A percentile compares a stretch with the other conserved stretches of the same genome.
phyloP scores from a whole-genome alignment of 2,888 invertebrate species.

The Lordiphosa andalusiaca region DNA sequence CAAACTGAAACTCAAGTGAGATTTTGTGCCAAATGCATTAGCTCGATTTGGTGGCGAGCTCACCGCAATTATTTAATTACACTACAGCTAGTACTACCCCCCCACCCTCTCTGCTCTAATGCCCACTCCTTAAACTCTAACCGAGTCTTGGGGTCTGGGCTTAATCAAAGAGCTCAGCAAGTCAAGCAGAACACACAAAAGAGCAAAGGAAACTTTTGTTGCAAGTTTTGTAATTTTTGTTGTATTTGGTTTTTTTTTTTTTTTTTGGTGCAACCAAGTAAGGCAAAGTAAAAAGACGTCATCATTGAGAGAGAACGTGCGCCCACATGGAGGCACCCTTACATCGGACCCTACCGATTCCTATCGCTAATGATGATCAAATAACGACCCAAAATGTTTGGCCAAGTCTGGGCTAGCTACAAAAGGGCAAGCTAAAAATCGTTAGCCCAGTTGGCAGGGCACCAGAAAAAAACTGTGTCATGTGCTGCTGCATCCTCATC shows the following conservation, averaged over 20 bases:
- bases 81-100: slow-evolving; percentile 24
- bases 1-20: slow-evolving; percentile 33
- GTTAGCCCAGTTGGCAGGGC: slow-evolving; percentile 70
- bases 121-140: slow-evolving; percentile 14
- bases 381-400: slow-evolving; percentile 59
- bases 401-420: slow-evolving; percentile 19
- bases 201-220: slow-evolving; percentile 58
- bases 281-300: slow-evolving; percentile 41
- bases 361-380: slow-evolving; percentile 75
- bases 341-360: slow-evolving; percentile 52
- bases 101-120: not conserved
- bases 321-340: slow-evolving; percentile 34
- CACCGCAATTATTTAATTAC: slow-evolving; percentile 72
- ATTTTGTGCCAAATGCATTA: slow-evolving; percentile 60
- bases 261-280: slow-evolving; percentile 56
- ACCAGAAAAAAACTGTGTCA: slow-evolving; percentile 65
- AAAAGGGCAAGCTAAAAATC: slow-evolving; percentile 53
- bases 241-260: not conserved
- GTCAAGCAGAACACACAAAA: slow-evolving; percentile 47
- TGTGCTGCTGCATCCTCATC: slow-evolving; percentile 20
- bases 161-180: slow-evolving; percentile 61
- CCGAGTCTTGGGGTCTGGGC: slow-evolving; percentile 33
- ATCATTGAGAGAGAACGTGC: slow-evolving; percentile 23
- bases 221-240: slow-evolving; percentile 29
- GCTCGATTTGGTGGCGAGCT: slow-evolving; percentile 60